phyloP scores from a whole-genome alignment of 2,888 invertebrate genomes.

The Teinopalpus imperialis region DNA sequence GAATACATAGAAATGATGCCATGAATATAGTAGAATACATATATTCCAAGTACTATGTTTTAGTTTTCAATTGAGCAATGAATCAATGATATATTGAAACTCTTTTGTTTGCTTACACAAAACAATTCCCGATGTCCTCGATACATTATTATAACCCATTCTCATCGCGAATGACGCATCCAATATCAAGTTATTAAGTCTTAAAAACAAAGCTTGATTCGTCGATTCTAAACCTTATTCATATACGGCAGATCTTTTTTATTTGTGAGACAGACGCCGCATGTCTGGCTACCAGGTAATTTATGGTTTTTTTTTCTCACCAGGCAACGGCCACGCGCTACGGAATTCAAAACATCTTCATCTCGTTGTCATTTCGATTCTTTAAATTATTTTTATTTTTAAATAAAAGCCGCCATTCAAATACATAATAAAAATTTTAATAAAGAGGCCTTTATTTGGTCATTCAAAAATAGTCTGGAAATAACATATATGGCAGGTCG shows the following conservation, averaged over 20 bases:
- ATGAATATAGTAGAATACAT: too few relatives aligned
- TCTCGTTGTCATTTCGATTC: slow-evolving; percentile 28
- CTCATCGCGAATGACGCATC: slow-evolving; percentile 62
- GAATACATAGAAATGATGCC: too few relatives aligned
- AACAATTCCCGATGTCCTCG: slow-evolving; percentile 62
- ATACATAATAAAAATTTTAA: too few relatives aligned
- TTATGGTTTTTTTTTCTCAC: slow-evolving; percentile 26
- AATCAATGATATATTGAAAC: slow-evolving; percentile 5
- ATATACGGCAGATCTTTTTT: neutral
- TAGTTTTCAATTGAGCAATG: neutral
- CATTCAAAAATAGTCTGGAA: too few relatives aligned
- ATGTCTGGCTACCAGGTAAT: slow-evolving; percentile 2
- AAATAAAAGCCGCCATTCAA: too few relatives aligned
- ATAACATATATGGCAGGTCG: too few relatives aligned
- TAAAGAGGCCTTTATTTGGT: too few relatives aligned
- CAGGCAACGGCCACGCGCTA: slow-evolving; percentile 27
- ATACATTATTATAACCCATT: slow-evolving; percentile 64
- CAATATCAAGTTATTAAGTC: slow-evolving; percentile 25
- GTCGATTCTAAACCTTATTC: slow-evolving; percentile 2
- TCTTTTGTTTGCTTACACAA: slow-evolving; percentile 60
- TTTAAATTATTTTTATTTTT: slow-evolving; percentile 23
- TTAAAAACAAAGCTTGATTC: slow-evolving; percentile 2
- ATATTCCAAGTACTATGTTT: too few relatives aligned
- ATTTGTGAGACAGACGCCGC: neutral
- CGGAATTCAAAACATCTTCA: slow-evolving; percentile 33